Conservation (phyloP, 1,140 invertebrate species). For the Brachionus rotundiformis region DNA sequence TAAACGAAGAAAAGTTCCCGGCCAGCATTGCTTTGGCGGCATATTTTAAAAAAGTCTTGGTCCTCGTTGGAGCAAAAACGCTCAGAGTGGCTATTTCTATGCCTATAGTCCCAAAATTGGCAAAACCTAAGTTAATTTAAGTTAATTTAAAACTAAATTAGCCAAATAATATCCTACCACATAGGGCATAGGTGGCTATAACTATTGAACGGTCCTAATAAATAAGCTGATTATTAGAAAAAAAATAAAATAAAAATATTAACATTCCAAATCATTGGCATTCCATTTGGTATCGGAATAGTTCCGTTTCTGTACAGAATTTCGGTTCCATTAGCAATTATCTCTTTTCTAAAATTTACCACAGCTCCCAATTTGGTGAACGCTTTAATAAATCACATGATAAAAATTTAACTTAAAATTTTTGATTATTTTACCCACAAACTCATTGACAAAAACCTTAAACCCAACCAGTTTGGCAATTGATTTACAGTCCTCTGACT, state of each 20-base stretch:
- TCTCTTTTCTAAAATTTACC: slow-evolving; percentile 16
- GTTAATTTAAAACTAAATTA: background rate
- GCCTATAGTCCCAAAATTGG: slow-evolving; percentile 85
- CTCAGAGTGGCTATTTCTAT: slow-evolving; percentile 80
- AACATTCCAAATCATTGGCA: slow-evolving; percentile 51
- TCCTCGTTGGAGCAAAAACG: slow-evolving; percentile 76
- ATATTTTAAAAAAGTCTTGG: slow-evolving; percentile 70
- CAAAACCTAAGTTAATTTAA: slow-evolving; percentile 71
- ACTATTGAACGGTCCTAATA: slow-evolving; percentile 70
- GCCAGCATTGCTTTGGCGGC: slow-evolving; percentile 78
- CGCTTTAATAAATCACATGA: no score
- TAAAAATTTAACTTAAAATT: background rate
- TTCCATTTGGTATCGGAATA: background rate
- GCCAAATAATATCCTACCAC: slow-evolving; percentile 65
- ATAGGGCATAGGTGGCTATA: slow-evolving; percentile 88
- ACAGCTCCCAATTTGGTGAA: slow-evolving; percentile 48
- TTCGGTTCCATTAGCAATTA: slow-evolving; percentile 28
- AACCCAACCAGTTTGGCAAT: slow-evolving; percentile 19
- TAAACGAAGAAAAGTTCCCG: slow-evolving; percentile 79
- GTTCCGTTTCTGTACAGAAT: slow-evolving; percentile 28
- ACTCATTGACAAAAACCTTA: slow-evolving; percentile 52
- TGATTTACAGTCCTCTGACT: slow-evolving; percentile 20
- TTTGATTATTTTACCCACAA: slow-evolving; percentile 46
- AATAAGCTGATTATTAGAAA: background rate
- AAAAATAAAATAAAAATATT: background rate